These are phyloP conservation scores for Tokudaia muenninki DNA, from an alignment of 2,797 vertebrate genomes.

Conservation along the genomic window DNA sequence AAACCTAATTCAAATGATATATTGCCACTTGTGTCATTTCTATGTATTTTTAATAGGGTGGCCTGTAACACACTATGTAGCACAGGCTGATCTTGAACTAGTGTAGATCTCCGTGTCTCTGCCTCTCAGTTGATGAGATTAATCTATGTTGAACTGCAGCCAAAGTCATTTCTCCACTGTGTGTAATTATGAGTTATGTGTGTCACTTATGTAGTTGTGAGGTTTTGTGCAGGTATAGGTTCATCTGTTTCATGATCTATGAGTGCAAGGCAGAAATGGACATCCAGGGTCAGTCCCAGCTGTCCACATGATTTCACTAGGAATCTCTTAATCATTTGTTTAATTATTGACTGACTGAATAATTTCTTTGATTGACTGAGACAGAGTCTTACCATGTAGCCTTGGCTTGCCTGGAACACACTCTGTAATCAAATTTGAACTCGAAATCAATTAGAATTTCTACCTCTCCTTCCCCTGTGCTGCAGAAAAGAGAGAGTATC, in stretches of 20 bases:
- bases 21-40: not conserved
- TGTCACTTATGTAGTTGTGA: not conserved
- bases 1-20: not conserved
- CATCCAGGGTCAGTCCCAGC: not conserved
- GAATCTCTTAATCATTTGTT: not conserved
- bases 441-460: not conserved
- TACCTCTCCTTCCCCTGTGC: not conserved
- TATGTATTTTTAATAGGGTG: not conserved
- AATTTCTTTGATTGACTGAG: not conserved
- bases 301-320: not conserved
- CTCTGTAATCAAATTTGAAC: not conserved
- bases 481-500: not conserved
- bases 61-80: not conserved
- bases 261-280: not conserved
- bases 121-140: not conserved
- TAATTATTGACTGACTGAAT: not conserved
- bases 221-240: not conserved
- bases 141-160: not conserved
- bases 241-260: not conserved
- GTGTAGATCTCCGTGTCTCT: not conserved
- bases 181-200: not conserved
- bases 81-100: not conserved
- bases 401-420: not conserved
- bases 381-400: not conserved
- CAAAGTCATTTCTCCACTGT: not conserved